These are phyloP conservation scores for Xerus rutilus DNA, from an alignment of 2,797 vertebrate genomes.

Conservation along the genomic window DNA sequence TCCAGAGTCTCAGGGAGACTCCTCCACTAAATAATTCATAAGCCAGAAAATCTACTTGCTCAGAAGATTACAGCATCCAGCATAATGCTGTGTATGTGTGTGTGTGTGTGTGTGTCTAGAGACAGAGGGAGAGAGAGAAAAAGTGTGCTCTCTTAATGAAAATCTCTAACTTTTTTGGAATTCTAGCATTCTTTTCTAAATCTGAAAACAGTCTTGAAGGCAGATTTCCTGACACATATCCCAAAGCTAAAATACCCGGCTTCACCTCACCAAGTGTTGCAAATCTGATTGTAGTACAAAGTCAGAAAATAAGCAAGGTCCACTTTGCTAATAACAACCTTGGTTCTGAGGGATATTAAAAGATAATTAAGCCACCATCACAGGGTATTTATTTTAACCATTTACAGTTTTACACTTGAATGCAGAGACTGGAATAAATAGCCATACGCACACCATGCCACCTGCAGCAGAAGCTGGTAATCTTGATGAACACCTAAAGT, in stretches of 20 bases:
- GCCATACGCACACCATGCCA: background rate
- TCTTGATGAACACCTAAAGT: constrained; percentile 8
- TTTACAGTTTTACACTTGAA: constrained; percentile 11
- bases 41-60: constrained; percentile 1
- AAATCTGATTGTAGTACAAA: background rate
- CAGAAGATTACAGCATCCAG: background rate
- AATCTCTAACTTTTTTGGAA: background rate
- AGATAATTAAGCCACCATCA: background rate
- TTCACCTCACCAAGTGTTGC: background rate
- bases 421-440: background rate
- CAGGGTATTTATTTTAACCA: constrained; percentile 41
- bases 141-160: background rate
- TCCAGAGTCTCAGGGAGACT: background rate
- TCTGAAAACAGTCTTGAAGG: background rate
- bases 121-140: fast-evolving
- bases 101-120: background rate
- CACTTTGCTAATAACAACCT: constrained; percentile 37
- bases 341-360: background rate
- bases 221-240: background rate
- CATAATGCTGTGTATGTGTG: background rate
- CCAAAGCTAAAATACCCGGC: background rate
- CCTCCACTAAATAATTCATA: background rate
- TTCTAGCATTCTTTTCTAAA: constrained; percentile 43
- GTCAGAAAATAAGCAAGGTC: constrained; percentile 45
- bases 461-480: constrained; percentile 47